Evolutionary conservation across 2,113 vertebrate species (phyloP).

Genomic region (Oenanthe melanoleuca): DNA sequence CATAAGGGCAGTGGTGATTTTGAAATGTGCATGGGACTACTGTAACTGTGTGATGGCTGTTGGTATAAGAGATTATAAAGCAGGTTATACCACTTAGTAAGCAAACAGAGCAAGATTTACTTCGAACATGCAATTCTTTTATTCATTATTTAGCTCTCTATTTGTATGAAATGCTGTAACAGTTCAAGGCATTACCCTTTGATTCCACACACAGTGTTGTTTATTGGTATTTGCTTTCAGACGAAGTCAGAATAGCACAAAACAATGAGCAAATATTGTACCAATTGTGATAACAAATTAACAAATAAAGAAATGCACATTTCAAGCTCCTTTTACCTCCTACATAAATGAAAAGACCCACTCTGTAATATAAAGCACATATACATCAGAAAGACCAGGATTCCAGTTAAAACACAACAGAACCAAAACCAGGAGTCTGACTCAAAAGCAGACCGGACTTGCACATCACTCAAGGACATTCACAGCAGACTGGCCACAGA

Average conservation of each 20-base stretch:
- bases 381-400: neutral
- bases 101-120: conserved; percentile 41
- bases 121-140: conserved; percentile 56
- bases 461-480: neutral
- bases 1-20: conserved; percentile 75
- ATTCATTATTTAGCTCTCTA: conserved; percentile 16
- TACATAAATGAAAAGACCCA: neutral
- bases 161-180: neutral
- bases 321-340: neutral
- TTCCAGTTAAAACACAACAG: neutral
- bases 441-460: neutral
- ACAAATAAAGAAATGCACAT: neutral
- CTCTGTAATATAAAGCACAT: neutral
- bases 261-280: neutral
- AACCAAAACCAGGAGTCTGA: neutral
- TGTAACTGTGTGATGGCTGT: conserved; percentile 77
- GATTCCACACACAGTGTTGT: neutral
- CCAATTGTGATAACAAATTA: neutral
- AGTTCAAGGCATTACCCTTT: neutral
- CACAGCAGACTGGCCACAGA: neutral
- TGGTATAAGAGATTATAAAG: conserved; percentile 78
- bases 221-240: conserved; percentile 34
- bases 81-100: conserved; percentile 64
- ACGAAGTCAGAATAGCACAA: neutral
- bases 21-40: conserved; percentile 79